phyloP scores from a whole-genome alignment of 2,113 vertebrate species.

The Embiotoca jacksoni region DNA sequence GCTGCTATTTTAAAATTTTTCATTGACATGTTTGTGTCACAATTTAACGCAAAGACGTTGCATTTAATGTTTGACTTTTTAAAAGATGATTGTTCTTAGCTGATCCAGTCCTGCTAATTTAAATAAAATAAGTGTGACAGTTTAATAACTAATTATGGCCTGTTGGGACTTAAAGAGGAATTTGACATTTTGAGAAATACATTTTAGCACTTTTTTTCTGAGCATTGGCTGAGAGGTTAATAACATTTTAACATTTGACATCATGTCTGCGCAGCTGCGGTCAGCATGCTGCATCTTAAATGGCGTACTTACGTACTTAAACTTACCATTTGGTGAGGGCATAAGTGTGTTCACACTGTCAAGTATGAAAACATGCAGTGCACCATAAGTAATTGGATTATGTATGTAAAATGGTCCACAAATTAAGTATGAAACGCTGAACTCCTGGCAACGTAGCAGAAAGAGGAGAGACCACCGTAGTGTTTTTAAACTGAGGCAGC shows the following conservation, averaged over 20 bases:
- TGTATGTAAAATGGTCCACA: too few relatives aligned
- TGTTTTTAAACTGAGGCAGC: too few relatives aligned
- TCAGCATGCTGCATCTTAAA: neutral
- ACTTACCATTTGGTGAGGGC: too few relatives aligned
- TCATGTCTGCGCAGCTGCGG: neutral
- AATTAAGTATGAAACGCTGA: too few relatives aligned
- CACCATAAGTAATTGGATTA: too few relatives aligned
- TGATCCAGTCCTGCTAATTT: neutral
- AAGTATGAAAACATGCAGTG: too few relatives aligned
- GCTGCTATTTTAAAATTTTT: neutral
- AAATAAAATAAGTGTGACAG: neutral
- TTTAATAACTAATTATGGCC: neutral
- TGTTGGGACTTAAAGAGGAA: neutral
- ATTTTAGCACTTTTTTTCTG: neutral
- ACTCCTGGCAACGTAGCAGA: too few relatives aligned
- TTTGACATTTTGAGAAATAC: conserved; percentile 15
- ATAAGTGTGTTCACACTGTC: too few relatives aligned
- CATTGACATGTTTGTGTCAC: too few relatives aligned
- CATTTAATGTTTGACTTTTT: neutral
- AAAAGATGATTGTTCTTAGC: neutral
- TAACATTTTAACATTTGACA: neutral
- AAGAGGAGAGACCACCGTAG: too few relatives aligned
- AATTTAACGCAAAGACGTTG: too few relatives aligned
- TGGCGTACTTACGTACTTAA: too few relatives aligned
- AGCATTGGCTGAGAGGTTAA: neutral